Evolutionary conservation across 2,797 vertebrate species (phyloP).

Genomic region (Hafferia zeledoni): DNA sequence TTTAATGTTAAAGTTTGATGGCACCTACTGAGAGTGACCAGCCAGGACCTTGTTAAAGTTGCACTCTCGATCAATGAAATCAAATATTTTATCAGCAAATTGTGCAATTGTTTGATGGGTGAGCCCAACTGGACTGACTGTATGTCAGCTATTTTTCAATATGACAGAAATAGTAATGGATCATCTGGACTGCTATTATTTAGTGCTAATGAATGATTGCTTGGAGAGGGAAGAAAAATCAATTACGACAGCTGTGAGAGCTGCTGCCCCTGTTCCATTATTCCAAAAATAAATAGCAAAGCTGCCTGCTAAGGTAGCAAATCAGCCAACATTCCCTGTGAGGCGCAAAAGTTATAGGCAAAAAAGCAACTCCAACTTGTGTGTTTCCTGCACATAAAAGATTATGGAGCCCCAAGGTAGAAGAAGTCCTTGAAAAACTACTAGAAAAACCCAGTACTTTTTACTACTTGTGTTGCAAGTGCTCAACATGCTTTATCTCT

Average conservation of each 20-base stretch:
- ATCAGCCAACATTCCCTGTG: not conserved
- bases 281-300: conserved; percentile 47
- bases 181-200: conserved; percentile 63
- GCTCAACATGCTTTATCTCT: not conserved
- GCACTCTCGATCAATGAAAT: not conserved
- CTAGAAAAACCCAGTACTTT: not conserved
- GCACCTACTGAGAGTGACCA: not conserved
- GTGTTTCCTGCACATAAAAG: not conserved
- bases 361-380: not conserved
- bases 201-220: conserved; percentile 57
- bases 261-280: not conserved
- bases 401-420: not conserved
- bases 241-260: conserved; percentile 52
- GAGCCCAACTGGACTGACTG: not conserved
- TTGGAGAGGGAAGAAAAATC: conserved; percentile 49
- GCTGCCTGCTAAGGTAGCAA: conserved; percentile 40
- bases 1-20: not conserved
- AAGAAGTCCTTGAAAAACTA: not conserved
- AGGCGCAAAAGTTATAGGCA: not conserved
- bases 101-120: not conserved
- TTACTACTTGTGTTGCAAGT: not conserved
- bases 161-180: conserved; percentile 51
- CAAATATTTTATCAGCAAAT: conserved; percentile 20
- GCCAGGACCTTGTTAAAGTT: conserved; percentile 3
- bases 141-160: conserved; percentile 43